Conservation (phyloP, 1,140 invertebrate species). For the Cotesia vestalis region DNA sequence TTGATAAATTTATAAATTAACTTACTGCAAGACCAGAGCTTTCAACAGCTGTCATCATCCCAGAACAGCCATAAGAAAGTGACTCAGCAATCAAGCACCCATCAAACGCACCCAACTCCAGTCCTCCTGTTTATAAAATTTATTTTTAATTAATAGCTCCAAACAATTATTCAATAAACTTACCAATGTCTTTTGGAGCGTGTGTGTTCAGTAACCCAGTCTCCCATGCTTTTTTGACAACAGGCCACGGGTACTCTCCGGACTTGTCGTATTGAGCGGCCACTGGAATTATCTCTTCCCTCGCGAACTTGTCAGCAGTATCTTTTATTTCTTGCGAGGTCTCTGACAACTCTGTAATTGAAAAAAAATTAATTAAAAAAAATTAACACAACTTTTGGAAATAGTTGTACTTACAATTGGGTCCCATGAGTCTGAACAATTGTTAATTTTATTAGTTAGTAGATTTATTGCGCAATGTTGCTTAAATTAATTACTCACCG, state of each 20-base stretch:
- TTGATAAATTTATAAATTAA: constrained; percentile 44
- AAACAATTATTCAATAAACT: constrained; percentile 34
- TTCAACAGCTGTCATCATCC: constrained; percentile 91
- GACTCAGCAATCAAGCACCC: constrained; percentile 89
- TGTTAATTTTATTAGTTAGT: not conserved
- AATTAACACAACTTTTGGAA: constrained; percentile 4
- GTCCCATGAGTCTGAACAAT: too few relatives aligned
- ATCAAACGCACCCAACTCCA: constrained; percentile 83
- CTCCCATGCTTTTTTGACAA: constrained; percentile 92
- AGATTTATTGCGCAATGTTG: not conserved
- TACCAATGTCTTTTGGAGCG: constrained; percentile 79
- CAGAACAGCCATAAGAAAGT: constrained; percentile 93
- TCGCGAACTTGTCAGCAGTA: constrained; percentile 89
- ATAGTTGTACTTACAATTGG: not conserved
- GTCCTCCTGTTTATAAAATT: constrained; percentile 72
- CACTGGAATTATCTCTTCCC: constrained; percentile 90
- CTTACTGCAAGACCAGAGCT: constrained; percentile 89
- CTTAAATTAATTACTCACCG: constrained; percentile 47
- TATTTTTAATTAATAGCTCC: constrained; percentile 1
- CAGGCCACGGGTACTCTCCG: constrained; percentile 93
- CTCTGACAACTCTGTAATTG: constrained; percentile 72
- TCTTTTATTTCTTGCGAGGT: constrained; percentile 87
- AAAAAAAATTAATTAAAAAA: constrained; percentile 17
- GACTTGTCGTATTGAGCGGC: constrained; percentile 90
- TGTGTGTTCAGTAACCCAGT: constrained; percentile 90